These are phyloP conservation scores for Echinops telfairi DNA, from an alignment of 2,113 vertebrate species.

Conservation along the genomic window DNA sequence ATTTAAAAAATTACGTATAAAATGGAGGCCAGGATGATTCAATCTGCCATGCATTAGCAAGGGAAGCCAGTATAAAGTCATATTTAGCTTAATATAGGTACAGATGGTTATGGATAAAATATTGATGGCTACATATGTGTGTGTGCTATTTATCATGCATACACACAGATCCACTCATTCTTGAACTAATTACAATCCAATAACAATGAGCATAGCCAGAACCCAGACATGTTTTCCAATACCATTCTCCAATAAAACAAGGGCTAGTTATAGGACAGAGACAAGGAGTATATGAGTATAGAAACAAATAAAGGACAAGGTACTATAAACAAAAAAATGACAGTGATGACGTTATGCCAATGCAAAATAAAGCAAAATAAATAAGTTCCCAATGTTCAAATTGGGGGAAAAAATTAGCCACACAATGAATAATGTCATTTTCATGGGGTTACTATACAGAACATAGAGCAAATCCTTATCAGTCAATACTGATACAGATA, in stretches of 20 bases:
- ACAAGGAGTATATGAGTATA: not conserved
- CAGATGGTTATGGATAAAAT: not conserved
- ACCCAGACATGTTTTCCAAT: not conserved
- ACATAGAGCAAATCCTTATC: not conserved
- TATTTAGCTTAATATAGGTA: not conserved
- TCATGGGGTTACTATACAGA: not conserved
- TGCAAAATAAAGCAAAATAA: not conserved
- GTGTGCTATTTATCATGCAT: not conserved
- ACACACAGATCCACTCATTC: too few relatives aligned
- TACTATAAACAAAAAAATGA: not conserved
- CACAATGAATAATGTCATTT: not conserved
- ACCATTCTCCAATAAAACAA: not conserved
- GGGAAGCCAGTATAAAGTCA: not conserved
- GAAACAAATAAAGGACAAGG: not conserved
- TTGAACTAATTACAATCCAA: not conserved
- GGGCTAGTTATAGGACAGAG: not conserved
- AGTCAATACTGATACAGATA: not conserved
- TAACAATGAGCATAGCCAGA: not conserved
- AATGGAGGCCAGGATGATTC: not conserved
- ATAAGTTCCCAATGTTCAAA: not conserved
- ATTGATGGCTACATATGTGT: not conserved
- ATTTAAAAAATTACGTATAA: too few relatives aligned
- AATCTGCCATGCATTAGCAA: not conserved
- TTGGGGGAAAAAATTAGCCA: not conserved
- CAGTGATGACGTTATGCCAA: not conserved